phyloP scores from a whole-genome alignment of 2,888 invertebrate genomes.

The Tachina grossa region DNA sequence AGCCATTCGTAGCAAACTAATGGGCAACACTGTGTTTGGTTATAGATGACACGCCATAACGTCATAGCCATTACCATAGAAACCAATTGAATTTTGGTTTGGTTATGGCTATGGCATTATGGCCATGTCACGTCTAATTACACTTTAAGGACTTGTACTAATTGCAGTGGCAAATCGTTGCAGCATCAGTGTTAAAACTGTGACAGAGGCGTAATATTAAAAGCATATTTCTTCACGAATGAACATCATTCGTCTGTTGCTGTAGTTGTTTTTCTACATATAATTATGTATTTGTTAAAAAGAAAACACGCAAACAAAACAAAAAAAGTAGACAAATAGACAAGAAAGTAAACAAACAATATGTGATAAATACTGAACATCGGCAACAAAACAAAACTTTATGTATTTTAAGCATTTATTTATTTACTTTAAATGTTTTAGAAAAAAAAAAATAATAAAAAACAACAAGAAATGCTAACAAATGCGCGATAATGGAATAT shows the following conservation, averaged over 20 bases:
- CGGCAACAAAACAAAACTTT: slow-evolving; percentile 28
- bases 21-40: too few relatives aligned
- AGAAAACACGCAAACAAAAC: slow-evolving; percentile 18
- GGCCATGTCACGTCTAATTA: too few relatives aligned
- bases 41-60: too few relatives aligned
- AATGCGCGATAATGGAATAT: neutral
- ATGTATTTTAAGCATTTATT: slow-evolving; percentile 42
- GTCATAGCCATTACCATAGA: too few relatives aligned
- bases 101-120: too few relatives aligned
- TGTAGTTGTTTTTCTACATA: neutral
- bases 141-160: slow-evolving; percentile 43
- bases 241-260: too few relatives aligned
- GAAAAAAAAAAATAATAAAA: slow-evolving; percentile 1
- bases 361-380: slow-evolving; percentile 1
- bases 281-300: neutral
- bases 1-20: too few relatives aligned
- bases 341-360: slow-evolving; percentile 21
- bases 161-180: slow-evolving; percentile 47
- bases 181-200: slow-evolving; percentile 8
- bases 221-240: too few relatives aligned
- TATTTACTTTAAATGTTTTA: slow-evolving; percentile 17
- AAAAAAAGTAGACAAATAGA: slow-evolving; percentile 31
- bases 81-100: too few relatives aligned
- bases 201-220: slow-evolving; percentile 23
- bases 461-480: slow-evolving; percentile 5